Evolutionary conservation across 2,113 vertebrate genomes (phyloP).

Genomic region (Dissostichus mawsoni): DNA sequence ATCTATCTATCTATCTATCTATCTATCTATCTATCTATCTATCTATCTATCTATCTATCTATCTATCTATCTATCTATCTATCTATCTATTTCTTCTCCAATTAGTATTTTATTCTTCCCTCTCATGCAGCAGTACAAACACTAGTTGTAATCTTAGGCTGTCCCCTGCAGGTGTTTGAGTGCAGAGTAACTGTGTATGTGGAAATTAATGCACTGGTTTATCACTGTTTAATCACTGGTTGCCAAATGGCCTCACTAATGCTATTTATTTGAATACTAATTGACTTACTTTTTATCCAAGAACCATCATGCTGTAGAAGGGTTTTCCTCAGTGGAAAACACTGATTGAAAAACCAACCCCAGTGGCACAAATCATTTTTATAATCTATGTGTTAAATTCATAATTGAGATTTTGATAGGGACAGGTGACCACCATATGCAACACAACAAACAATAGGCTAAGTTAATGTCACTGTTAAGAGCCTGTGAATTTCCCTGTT

Average conservation of each 20-base stretch:
- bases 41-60: neutral
- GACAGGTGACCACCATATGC: no score
- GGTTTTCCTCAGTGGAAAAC: neutral
- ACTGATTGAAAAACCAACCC: no score
- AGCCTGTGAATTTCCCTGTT: neutral
- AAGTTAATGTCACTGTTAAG: neutral
- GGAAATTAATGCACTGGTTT: conserved; percentile 32
- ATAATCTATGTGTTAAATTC: neutral
- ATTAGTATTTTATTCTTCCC: no score
- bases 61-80: neutral
- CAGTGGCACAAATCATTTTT: neutral
- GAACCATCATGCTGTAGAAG: neutral
- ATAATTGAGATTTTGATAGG: no score
- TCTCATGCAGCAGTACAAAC: conserved; percentile 34
- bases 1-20: neutral
- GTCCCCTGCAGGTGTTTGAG: conserved; percentile 70
- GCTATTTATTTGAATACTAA: conserved; percentile 33
- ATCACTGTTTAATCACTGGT: conserved; percentile 58
- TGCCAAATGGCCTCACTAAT: conserved; percentile 43
- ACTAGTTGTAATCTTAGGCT: conserved; percentile 50
- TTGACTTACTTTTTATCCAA: conserved; percentile 25
- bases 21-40: no score
- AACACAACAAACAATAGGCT: no score
- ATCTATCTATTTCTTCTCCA: no score
- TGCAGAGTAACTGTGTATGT: conserved; percentile 44